These are phyloP conservation scores for Andricus grossulariae DNA, from an alignment of 1,140 invertebrate genomes.

Conservation along the genomic window DNA sequence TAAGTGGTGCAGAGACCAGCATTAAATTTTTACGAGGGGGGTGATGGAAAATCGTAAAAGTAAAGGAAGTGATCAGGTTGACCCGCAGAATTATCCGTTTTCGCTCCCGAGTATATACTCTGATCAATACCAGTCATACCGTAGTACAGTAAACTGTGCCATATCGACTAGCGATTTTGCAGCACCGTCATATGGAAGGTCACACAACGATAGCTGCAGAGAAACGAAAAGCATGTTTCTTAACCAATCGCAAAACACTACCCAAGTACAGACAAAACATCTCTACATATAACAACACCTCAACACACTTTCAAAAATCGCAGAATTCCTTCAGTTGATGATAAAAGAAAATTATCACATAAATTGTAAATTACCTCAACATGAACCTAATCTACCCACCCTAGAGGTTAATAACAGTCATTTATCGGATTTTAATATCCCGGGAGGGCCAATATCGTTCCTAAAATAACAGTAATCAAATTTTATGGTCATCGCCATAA, in stretches of 20 bases:
- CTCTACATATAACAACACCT: too few species aligned
- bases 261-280: too few species aligned
- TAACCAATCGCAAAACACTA: background rate
- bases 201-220: background rate
- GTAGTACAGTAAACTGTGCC: slow-evolving; percentile 6
- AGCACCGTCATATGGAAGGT: slow-evolving; percentile 23
- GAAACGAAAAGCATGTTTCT: background rate
- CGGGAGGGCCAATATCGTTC: background rate
- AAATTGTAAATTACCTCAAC: too few species aligned
- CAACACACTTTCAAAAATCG: too few species aligned
- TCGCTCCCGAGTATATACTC: background rate
- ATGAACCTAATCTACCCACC: too few species aligned
- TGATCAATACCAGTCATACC: slow-evolving; percentile 19
- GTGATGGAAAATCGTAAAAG: slow-evolving; percentile 1
- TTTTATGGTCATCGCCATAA: background rate
- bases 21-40: background rate
- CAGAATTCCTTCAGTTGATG: too few species aligned
- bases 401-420: too few species aligned
- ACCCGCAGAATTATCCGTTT: slow-evolving; percentile 20
- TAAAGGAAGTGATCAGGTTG: slow-evolving; percentile 22
- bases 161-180: slow-evolving; percentile 15
- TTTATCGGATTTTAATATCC: background rate
- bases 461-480: background rate
- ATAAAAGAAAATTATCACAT: too few species aligned
- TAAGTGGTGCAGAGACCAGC: background rate